Percentiles rank a stretch among this genome's conserved stretches.
Conservation (phyloP, 1,140 invertebrate species). For the Tetramorium alpestre region DNA sequence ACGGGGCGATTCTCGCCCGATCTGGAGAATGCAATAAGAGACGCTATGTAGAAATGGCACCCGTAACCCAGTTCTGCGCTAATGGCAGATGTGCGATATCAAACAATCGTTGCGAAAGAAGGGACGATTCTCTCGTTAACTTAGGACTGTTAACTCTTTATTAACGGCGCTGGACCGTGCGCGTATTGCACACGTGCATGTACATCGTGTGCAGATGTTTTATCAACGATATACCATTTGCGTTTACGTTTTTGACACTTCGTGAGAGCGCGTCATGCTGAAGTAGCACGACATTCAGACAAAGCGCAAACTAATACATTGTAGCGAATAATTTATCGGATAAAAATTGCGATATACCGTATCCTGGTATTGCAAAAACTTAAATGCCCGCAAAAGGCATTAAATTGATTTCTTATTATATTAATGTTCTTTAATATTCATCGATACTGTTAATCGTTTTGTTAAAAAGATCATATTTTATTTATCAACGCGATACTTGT, state of each 20-base stretch:
- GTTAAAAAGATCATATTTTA: not conserved
- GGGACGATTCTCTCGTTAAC: slow-evolving; percentile 38
- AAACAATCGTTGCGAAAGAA: slow-evolving; percentile 42
- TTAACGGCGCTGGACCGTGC: not conserved
- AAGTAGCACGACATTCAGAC: not conserved
- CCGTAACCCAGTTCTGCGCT: slow-evolving; percentile 54
- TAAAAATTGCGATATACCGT: not conserved
- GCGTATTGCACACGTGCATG: not conserved
- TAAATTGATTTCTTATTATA: not conserved
- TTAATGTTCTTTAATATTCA: not conserved
- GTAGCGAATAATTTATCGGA: not conserved
- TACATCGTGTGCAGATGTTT: not conserved
- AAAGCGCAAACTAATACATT: not conserved
- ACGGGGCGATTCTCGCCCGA: not conserved
- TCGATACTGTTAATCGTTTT: not conserved
- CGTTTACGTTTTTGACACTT: not conserved
- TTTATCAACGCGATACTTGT: not conserved
- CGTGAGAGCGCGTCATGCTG: not conserved
- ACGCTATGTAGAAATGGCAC: not conserved
- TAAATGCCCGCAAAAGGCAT: not conserved
- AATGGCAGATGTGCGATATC: slow-evolving; percentile 10
- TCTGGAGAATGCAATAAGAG: slow-evolving; percentile 10
- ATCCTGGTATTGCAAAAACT: not conserved
- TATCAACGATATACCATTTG: not conserved
- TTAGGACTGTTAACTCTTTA: slow-evolving; percentile 18